A percentile compares a stretch with the other conserved stretches of the same genome.
Conservation (phyloP, 2,797 vertebrate species). For the Danio aesculapii region DNA sequence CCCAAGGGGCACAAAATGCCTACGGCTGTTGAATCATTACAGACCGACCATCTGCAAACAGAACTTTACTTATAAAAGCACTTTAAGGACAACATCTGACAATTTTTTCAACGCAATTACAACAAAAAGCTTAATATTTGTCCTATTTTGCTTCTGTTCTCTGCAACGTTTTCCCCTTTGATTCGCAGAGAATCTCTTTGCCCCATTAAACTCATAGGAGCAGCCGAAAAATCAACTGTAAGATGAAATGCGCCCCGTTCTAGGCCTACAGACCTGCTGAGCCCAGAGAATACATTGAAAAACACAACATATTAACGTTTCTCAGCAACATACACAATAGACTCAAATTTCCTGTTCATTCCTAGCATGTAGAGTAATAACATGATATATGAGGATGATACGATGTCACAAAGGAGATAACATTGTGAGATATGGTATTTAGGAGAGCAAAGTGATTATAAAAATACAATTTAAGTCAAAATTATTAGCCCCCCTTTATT, state of each 20-base stretch:
- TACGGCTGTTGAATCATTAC: constrained; percentile 40
- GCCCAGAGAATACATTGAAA: not conserved
- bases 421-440: constrained; percentile 39
- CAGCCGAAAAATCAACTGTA: not conserved
- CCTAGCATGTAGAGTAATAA: not conserved
- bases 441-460: constrained; percentile 37
- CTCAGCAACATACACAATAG: not conserved
- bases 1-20: constrained; percentile 31
- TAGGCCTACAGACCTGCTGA: constrained; percentile 1
- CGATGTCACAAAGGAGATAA: not conserved
- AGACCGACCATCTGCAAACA: constrained; percentile 36
- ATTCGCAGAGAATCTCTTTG: constrained; percentile 16
- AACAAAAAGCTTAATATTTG: constrained; percentile 1
- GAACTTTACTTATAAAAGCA: constrained; percentile 34
- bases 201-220: constrained; percentile 7
- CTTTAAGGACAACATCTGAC: constrained; percentile 28
- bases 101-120: not conserved
- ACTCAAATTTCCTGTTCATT: not conserved
- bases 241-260: not conserved
- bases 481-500: too few species aligned
- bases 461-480: not conserved
- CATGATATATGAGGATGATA: not conserved
- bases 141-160: not conserved
- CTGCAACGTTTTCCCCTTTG: not conserved
- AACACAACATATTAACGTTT: not conserved